A percentile compares a stretch with the other conserved stretches of the same genome.
These are phyloP conservation scores for Halcyon chelicuti DNA, from an alignment of 2,797 vertebrate genomes.

Conservation along the genomic window DNA sequence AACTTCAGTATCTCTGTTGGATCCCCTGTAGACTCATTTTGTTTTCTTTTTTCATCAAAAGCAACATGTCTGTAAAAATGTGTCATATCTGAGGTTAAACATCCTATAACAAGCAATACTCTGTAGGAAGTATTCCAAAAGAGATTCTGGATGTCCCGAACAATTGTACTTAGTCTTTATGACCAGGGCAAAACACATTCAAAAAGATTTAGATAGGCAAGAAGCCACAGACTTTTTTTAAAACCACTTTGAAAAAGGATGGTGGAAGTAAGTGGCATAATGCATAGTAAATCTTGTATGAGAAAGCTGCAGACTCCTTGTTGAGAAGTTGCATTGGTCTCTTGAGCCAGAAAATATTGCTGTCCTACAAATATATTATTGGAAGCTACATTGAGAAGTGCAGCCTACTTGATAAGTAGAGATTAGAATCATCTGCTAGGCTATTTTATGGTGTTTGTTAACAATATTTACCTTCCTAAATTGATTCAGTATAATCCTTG, in stretches of 20 bases:
- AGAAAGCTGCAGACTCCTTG: background rate
- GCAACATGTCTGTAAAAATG: background rate
- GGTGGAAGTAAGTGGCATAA: background rate
- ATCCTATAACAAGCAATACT: background rate
- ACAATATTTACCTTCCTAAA: slow-evolving; percentile 76
- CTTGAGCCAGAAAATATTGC: slow-evolving; percentile 39
- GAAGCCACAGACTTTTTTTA: background rate
- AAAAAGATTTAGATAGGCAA: slow-evolving; percentile 11
- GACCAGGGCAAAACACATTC: background rate
- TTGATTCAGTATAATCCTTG: slow-evolving; percentile 76
- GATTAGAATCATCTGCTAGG: slow-evolving; percentile 67
- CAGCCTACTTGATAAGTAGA: slow-evolving; percentile 65
- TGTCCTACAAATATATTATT: slow-evolving; percentile 41
- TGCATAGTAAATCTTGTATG: slow-evolving; percentile 1
- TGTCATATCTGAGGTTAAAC: background rate
- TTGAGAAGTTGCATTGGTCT: slow-evolving; percentile 18
- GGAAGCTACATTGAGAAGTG: slow-evolving; percentile 14
- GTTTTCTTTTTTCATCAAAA: background rate
- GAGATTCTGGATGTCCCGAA: background rate
- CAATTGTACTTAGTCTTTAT: background rate
- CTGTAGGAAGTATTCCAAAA: background rate
- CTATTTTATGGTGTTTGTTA: slow-evolving; percentile 75
- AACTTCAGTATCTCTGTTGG: background rate
- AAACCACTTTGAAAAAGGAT: background rate
- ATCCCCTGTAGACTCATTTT: background rate